phyloP scores from a whole-genome alignment of 2,797 vertebrate genomes.

The Cryptoprocta ferox region DNA sequence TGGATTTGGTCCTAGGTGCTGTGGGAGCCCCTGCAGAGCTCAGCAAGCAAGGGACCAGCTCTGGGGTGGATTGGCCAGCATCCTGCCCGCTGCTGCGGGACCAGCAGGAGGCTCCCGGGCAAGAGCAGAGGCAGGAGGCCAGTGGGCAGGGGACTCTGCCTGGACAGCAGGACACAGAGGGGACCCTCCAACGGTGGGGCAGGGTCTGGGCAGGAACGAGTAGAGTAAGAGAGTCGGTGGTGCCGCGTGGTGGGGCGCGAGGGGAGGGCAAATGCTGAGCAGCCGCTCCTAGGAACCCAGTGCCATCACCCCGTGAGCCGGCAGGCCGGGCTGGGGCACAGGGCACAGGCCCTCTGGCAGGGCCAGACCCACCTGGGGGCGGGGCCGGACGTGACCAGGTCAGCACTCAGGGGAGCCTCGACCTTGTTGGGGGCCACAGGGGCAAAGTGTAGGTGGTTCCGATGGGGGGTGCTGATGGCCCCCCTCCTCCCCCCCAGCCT shows the following conservation, averaged over 20 bases:
- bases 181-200: rapidly evolving
- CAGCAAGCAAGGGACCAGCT: background rate
- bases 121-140: background rate
- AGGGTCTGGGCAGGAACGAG: background rate
- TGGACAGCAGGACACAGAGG: background rate
- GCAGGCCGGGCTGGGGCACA: background rate
- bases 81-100: background rate
- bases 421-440: no score
- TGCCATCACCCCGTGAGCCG: background rate
- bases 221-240: background rate
- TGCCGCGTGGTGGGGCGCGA: background rate
- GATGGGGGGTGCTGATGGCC: no score
- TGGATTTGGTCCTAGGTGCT: background rate
- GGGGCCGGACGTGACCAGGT: no score
- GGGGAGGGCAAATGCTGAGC: no score
- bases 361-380: background rate
- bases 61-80: background rate
- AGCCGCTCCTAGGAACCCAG: no score
- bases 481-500: no score
- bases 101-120: background rate
- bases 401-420: no score
- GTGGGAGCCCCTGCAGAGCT: background rate
- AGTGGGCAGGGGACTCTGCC: no score
- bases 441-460: no score
- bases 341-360: rapidly evolving